Evolutionary conservation across 92 coral and sea anemone species (phyloP).

Genomic region (Hydrozoanthus gracilis): DNA sequence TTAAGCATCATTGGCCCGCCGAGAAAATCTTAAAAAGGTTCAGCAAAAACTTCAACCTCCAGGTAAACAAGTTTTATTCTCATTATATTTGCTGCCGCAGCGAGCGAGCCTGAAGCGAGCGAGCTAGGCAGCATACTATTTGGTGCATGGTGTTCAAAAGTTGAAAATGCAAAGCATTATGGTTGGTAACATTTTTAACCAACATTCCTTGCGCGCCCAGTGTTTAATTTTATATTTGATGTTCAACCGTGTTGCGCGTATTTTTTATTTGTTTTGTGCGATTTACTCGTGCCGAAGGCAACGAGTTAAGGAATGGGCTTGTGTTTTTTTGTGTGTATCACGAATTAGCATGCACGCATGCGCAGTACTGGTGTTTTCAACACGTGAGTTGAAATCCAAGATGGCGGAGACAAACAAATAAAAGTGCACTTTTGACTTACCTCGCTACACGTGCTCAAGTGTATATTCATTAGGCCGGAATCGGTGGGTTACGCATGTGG

Average conservation of each 20-base stretch:
- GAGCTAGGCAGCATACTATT: conserved; percentile 13
- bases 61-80: neutral
- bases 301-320: no score
- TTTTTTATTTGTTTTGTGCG: no score
- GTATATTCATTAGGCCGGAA: neutral
- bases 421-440: neutral
- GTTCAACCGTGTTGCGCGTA: no score
- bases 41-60: no score
- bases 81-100: conserved; percentile 13
- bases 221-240: conserved; percentile 2
- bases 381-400: conserved; percentile 1
- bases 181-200: conserved; percentile 16
- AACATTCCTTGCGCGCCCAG: conserved; percentile 4
- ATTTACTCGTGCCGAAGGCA: no score
- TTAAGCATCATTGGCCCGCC: no score
- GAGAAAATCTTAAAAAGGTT: no score
- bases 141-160: neutral
- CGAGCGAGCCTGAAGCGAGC: conserved; percentile 31
- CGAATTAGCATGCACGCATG: conserved; percentile 30
- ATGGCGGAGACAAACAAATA: neutral
- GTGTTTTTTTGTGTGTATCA: conserved; percentile 1
- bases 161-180: neutral
- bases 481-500: conserved; percentile 30
- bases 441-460: conserved; percentile 16
- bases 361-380: conserved; percentile 35